These are phyloP conservation scores for Melanogrammus aeglefinus DNA, from an alignment of 2,797 vertebrate species.

Conservation along the genomic window DNA sequence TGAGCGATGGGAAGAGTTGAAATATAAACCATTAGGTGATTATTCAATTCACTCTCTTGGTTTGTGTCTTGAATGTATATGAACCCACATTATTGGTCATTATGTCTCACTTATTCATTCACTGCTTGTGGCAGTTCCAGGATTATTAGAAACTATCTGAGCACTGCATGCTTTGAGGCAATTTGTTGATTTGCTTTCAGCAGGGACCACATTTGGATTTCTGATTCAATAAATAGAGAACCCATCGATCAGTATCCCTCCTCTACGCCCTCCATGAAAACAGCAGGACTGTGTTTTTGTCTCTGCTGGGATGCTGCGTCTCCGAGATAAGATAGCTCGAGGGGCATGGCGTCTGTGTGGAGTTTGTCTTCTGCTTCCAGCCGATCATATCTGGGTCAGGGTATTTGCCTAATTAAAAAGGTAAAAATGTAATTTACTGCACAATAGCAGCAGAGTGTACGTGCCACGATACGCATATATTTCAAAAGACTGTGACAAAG, in stretches of 20 bases:
- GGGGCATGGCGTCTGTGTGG: conserved; percentile 43
- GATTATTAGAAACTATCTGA: not conserved
- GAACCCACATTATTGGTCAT: not conserved
- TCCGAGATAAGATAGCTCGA: conserved; percentile 58
- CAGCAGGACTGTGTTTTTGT: conserved; percentile 49
- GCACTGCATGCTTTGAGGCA: not conserved
- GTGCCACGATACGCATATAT: conserved; percentile 44
- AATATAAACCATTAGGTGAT: too few species aligned
- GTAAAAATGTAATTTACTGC: conserved; percentile 50
- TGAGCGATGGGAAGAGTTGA: not conserved
- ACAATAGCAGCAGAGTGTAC: conserved; percentile 33
- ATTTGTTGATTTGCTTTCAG: conserved; percentile 32
- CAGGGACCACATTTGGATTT: conserved; percentile 39
- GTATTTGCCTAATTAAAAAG: conserved; percentile 69
- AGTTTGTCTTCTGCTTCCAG: conserved; percentile 44
- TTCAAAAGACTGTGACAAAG: conserved; percentile 44
- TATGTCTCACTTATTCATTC: not conserved
- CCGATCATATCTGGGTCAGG: conserved; percentile 67
- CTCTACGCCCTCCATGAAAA: conserved; percentile 2
- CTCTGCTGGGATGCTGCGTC: conserved; percentile 51
- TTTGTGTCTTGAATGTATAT: not conserved
- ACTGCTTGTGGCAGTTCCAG: not conserved
- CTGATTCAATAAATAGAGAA: conserved; percentile 51
- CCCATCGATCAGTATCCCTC: conserved; percentile 18
- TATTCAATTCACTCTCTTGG: too few species aligned